A percentile compares a stretch with the other conserved stretches of the same genome.
Conservation (phyloP, 2,113 vertebrate species). For the Osmerus eperlanus region DNA sequence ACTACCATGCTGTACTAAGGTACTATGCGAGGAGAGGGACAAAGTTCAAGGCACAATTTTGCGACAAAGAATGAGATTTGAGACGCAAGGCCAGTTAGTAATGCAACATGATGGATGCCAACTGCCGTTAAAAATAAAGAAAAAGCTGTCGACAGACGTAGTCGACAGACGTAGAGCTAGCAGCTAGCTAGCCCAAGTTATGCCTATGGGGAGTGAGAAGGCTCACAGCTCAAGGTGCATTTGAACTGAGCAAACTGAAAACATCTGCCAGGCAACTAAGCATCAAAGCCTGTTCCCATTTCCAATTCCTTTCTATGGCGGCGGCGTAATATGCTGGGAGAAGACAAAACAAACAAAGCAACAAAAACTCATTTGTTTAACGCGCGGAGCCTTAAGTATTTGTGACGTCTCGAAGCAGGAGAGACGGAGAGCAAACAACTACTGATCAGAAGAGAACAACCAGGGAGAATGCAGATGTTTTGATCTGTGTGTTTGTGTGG, state of each 20-base stretch:
- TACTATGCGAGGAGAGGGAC: too few relatives aligned
- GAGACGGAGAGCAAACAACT: slow-evolving; percentile 5
- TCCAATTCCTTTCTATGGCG: not conserved
- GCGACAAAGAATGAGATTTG: too few relatives aligned
- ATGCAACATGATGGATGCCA: too few relatives aligned
- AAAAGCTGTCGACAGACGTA: too few relatives aligned
- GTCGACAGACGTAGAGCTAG: too few relatives aligned
- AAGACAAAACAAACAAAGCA: slow-evolving; percentile 3
- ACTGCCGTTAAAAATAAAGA: too few relatives aligned
- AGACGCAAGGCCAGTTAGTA: too few relatives aligned
- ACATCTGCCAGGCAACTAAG: slow-evolving; percentile 3
- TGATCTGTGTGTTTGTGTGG: not conserved
- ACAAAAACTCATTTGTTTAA: slow-evolving; percentile 15
- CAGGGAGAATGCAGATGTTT: not conserved
- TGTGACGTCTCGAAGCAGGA: not conserved
- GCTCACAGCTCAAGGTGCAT: not conserved
- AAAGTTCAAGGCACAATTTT: too few relatives aligned
- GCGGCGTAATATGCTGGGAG: not conserved
- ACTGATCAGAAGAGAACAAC: slow-evolving; percentile 6
- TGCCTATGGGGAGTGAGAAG: not conserved
- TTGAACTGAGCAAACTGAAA: slow-evolving; percentile 9
- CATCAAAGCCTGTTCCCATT: not conserved
- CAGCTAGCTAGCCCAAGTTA: too few relatives aligned
- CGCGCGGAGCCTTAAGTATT: slow-evolving; percentile 14
- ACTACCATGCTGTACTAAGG: too few relatives aligned